Evolutionary conservation across 2,888 invertebrate species (phyloP), one percentile per base, ranked within the genome.

Genomic region (Ernsta delagoae): DNA sequence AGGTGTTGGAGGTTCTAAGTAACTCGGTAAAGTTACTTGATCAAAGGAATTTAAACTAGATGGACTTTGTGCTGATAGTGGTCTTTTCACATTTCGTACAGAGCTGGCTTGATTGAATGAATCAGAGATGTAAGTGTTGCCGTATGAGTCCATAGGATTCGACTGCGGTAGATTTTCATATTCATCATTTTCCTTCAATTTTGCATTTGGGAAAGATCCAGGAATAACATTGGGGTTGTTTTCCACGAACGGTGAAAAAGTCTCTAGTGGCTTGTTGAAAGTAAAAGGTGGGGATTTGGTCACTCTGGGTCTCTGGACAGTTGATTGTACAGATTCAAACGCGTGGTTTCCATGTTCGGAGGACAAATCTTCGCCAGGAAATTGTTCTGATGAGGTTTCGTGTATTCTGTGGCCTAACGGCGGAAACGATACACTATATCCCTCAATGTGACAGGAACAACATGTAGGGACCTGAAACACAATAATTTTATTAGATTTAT

Each of bases 371-470:
- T 94, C 94, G 3, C 94, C 95, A 0, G 95, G 95, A 70, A 95
- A 95, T 11, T 84, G 86, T 79, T 95, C 95, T 6, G 93, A 92
- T 0, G 88, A 85, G 1, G 92, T 90, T 71, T 92, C 88, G 8
- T 94, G 91, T 4, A 94, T 88, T 75, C 95, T 89, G 50, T 94
- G 94, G 1, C 94, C 94, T 34, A 94, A 82, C 0, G 96, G 96
- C 0, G 96, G 96, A 73, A 95, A 96, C 8, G 95, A 91, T 9
- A 96, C 95, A 41, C 95, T 93, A 79, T 96, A 97, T 3, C 96
- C 24, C 24, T 24, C 24, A 24, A 24, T 24, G 24, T 24, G 24
- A 24, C 24, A 24, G 24, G 24, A 24, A 24, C 24, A 24, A 24
- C 24, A 24, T 3, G 24, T 24, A 24, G 24, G 24, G 24, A 24